Conservation (phyloP, 2,888 invertebrate genomes). For the Melanostoma scalare region DNA sequence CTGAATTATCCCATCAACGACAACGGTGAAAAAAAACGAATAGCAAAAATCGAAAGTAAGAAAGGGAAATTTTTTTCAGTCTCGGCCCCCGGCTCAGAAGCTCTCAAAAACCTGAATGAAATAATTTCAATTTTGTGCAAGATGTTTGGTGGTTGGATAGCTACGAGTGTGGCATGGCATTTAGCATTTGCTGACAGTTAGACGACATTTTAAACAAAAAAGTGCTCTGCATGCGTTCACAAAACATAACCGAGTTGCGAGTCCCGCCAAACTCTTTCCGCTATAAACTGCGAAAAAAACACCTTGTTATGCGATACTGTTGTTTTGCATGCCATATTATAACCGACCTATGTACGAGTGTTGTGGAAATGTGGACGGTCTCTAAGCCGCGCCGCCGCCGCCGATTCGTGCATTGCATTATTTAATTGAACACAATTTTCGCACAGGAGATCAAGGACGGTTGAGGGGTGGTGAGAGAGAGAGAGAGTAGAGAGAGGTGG, state of each 20-base stretch:
- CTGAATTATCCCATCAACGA: neutral
- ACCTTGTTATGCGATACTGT: slow-evolving; percentile 66
- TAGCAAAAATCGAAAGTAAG: slow-evolving; percentile 47
- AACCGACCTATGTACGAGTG: slow-evolving; percentile 49
- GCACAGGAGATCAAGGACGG: slow-evolving; percentile 15
- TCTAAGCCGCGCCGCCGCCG: neutral
- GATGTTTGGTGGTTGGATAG: slow-evolving; percentile 2
- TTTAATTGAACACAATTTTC: slow-evolving; percentile 68
- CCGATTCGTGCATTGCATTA: slow-evolving; percentile 60
- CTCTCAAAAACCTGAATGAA: slow-evolving; percentile 49
- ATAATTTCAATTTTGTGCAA: slow-evolving; percentile 41
- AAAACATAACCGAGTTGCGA: slow-evolving; percentile 2
- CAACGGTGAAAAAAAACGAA: neutral
- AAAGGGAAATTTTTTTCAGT: slow-evolving; percentile 50
- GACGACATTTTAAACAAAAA: slow-evolving; percentile 10
- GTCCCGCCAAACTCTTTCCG: slow-evolving; percentile 46
- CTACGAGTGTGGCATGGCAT: slow-evolving; percentile 8
- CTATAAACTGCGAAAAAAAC: slow-evolving; percentile 25
- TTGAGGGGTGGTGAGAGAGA: neutral
- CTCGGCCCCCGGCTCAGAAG: slow-evolving; percentile 29
- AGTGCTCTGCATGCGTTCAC: slow-evolving; percentile 50
- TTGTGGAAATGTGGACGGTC: slow-evolving; percentile 30
- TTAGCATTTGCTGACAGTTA: slow-evolving; percentile 15
- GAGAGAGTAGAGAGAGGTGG: neutral
- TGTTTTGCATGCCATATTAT: slow-evolving; percentile 66